Evolutionary conservation across 2,888 invertebrate genomes (phyloP).

Genomic region (Cantharis nigra): DNA sequence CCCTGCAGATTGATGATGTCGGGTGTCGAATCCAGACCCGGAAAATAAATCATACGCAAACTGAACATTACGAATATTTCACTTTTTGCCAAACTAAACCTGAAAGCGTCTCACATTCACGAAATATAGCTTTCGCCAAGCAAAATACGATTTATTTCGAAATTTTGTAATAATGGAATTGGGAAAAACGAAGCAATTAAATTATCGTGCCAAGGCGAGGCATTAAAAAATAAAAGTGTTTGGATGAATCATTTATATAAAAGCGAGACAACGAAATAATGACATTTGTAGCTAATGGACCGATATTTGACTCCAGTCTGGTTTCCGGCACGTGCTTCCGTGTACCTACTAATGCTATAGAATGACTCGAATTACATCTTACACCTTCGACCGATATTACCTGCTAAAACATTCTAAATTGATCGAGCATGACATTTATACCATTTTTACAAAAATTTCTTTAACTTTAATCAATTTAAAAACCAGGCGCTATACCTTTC

Average conservation of each 20-base stretch:
- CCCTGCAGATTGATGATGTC: constrained; percentile 49
- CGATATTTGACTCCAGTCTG: constrained; percentile 46
- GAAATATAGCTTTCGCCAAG: neutral
- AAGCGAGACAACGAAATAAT: constrained; percentile 21
- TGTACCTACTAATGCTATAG: constrained; percentile 34
- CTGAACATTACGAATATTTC: constrained; percentile 21
- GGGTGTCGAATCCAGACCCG: constrained; percentile 48
- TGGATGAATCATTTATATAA: constrained; percentile 1
- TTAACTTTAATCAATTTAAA: neutral
- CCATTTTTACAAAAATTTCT: neutral
- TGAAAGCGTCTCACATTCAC: neutral
- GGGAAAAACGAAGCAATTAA: neutral
- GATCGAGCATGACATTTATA: neutral
- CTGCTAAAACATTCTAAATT: neutral
- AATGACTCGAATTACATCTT: constrained; percentile 39
- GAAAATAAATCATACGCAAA: constrained; percentile 47
- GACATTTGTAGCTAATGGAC: constrained; percentile 42
- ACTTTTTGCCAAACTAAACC: constrained; percentile 2
- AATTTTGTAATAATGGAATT: neutral
- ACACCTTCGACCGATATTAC: neutral
- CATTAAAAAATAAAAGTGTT: neutral
- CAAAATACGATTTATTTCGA: neutral
- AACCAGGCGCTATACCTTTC: neutral
- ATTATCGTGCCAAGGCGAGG: neutral
- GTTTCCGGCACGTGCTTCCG: constrained; percentile 47